A percentile compares a stretch with the other conserved stretches of the same genome.
Conservation (phyloP, 2,797 vertebrate genomes). For the Bradypus variegatus region DNA sequence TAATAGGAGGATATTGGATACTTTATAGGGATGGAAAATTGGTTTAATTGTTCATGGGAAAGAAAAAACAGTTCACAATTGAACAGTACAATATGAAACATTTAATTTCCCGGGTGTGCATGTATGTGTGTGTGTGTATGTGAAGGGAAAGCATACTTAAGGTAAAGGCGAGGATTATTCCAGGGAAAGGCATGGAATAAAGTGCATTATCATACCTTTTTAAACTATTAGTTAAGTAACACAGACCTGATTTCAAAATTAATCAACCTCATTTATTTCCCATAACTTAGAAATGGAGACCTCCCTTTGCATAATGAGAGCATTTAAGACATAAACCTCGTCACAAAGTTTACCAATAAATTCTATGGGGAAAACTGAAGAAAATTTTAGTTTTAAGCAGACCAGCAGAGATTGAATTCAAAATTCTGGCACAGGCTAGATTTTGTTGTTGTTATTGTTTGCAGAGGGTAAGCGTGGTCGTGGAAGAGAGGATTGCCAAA, state of each 20-base stretch:
- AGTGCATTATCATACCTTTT: slow-evolving; percentile 36
- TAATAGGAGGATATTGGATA: neutral
- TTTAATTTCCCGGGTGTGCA: neutral
- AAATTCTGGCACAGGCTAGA: neutral
- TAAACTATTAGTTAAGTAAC: slow-evolving; percentile 61
- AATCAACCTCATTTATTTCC: neutral
- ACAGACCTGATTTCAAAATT: slow-evolving; percentile 1
- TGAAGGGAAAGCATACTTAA: neutral
- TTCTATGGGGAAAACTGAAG: neutral
- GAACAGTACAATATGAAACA: neutral
- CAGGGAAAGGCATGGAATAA: neutral
- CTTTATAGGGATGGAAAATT: neutral
- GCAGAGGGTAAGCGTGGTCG: neutral
- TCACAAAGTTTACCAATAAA: neutral
- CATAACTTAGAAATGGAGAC: neutral
- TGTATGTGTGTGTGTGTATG: neutral
- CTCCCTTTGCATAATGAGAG: neutral
- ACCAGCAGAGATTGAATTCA: neutral
- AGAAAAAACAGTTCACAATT: neutral
- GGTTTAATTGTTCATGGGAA: neutral
- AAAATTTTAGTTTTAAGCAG: neutral
- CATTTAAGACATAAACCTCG: neutral
- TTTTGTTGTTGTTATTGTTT: neutral
- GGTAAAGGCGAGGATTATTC: neutral
- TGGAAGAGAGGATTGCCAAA: neutral